Evolutionary conservation across 2,888 invertebrate species (phyloP).

Genomic region (Brachylomia viminalis): DNA sequence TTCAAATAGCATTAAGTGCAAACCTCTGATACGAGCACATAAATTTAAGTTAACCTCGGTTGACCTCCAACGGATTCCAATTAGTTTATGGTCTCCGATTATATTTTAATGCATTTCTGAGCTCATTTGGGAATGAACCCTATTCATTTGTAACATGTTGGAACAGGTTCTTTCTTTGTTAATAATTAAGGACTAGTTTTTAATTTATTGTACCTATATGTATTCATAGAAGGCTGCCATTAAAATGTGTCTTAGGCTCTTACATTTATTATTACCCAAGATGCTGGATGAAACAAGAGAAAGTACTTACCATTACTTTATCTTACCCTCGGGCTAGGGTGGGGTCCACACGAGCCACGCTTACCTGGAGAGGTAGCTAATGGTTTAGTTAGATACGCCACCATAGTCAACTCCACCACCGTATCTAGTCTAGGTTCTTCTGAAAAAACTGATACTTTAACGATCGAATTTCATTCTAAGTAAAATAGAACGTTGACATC

Average conservation of each 20-base stretch:
- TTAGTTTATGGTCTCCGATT: constrained; percentile 40
- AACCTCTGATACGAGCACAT: constrained; percentile 25
- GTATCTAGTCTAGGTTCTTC: neutral
- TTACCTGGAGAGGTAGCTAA: too few relatives aligned
- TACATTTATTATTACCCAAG: neutral
- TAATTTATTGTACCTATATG: neutral
- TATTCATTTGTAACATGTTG: neutral
- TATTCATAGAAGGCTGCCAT: constrained; percentile 8
- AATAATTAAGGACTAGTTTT: constrained; percentile 17
- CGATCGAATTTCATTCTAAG: neutral
- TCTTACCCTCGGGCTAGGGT: neutral
- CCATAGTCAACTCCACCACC: neutral
- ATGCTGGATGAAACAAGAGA: neutral
- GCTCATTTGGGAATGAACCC: constrained; percentile 26
- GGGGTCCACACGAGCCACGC: neutral
- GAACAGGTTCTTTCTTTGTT: constrained; percentile 6
- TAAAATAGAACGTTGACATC: neutral
- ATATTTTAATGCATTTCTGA: constrained; percentile 47
- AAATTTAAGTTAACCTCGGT: constrained; percentile 46
- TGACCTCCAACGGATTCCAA: constrained; percentile 43
- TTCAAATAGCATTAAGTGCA: constrained; percentile 25
- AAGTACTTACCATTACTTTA: neutral
- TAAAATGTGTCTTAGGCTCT: too few relatives aligned
- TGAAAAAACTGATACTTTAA: neutral
- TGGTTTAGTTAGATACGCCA: neutral